A percentile compares a stretch with the other conserved stretches of the same genome.
Evolutionary conservation across 2,113 vertebrate genomes (phyloP).

Genomic region (Epinephelus cyanopodus): DNA sequence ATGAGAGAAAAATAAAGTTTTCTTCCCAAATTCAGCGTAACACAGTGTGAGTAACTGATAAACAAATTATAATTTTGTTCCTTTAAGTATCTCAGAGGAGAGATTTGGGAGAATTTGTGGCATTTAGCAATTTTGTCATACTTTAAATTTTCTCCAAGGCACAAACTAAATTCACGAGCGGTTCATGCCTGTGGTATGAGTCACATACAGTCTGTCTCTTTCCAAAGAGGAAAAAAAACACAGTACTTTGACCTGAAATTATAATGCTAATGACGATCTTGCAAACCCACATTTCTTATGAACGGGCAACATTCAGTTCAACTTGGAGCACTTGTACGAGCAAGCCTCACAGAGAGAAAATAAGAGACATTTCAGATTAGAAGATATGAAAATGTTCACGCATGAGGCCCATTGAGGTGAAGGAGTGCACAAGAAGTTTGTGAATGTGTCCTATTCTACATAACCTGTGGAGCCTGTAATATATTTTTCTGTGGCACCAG

Average conservation of each 20-base stretch:
- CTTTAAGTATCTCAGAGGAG: no score
- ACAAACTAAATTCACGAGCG: neutral
- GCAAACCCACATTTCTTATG: neutral
- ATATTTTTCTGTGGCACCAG: constrained; percentile 2
- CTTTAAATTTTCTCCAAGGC: neutral
- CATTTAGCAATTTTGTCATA: neutral
- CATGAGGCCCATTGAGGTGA: neutral
- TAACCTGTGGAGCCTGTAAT: neutral
- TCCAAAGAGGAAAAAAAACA: neutral
- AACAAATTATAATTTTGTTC: no score
- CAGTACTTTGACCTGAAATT: neutral
- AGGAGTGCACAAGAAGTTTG: neutral
- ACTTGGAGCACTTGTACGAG: no score
- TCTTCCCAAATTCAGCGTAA: no score
- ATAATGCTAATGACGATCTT: neutral
- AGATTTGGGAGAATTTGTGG: neutral
- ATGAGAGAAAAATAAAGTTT: no score
- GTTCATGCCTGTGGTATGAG: neutral
- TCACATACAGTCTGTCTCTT: neutral
- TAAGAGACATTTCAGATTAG: neutral
- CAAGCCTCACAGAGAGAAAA: neutral
- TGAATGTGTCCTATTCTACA: neutral
- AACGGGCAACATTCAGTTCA: neutral
- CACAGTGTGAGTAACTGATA: no score
- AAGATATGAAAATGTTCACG: neutral